Evolutionary conservation across 1,140 invertebrate species (phyloP).

Genomic region (Drosophila nannoptera): DNA sequence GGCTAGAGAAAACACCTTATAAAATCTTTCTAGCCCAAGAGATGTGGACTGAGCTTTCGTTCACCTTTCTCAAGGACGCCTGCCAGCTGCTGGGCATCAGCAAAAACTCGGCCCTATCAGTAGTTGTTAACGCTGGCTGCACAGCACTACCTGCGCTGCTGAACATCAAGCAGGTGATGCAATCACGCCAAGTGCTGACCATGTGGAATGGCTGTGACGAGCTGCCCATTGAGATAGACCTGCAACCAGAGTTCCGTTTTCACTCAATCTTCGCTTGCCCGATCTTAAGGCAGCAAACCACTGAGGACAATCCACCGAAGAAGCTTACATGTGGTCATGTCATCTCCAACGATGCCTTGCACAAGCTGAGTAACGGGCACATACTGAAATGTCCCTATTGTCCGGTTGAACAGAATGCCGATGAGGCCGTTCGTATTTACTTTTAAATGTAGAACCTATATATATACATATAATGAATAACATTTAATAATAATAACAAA

Average conservation of each 20-base stretch:
- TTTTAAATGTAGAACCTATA: conserved; percentile 83
- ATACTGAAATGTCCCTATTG: conserved; percentile 99
- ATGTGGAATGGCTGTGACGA: conserved; percentile 98
- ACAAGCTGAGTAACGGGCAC: conserved; percentile 94
- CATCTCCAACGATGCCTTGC: conserved; percentile 97
- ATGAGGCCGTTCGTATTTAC: conserved; percentile 94
- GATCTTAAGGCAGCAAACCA: conserved; percentile 97
- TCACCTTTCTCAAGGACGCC: conserved; percentile 95
- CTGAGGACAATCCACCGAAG: conserved; percentile 98
- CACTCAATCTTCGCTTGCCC: conserved; percentile 99
- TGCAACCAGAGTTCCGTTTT: conserved; percentile 86
- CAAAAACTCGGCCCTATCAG: conserved; percentile 86
- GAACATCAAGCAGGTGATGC: conserved; percentile 97
- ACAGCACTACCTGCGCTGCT: conserved; percentile 94
- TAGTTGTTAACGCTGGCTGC: conserved; percentile 93
- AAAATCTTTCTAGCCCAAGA: conserved; percentile 87
- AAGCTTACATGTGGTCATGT: conserved; percentile 98
- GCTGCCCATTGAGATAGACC: conserved; percentile 95
- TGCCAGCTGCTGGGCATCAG: conserved; percentile 93
- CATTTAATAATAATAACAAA: conserved; percentile 42
- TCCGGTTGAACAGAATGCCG: conserved; percentile 95
- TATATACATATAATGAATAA: conserved; percentile 10
- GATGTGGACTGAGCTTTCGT: conserved; percentile 91
- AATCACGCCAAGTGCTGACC: conserved; percentile 94
- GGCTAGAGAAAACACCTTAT: conserved; percentile 90